Percentiles rank a stretch among this genome's conserved stretches.
These are phyloP conservation scores for Pithecia hirsuta DNA, from an alignment of 2,797 vertebrate genomes.

Conservation along the genomic window DNA sequence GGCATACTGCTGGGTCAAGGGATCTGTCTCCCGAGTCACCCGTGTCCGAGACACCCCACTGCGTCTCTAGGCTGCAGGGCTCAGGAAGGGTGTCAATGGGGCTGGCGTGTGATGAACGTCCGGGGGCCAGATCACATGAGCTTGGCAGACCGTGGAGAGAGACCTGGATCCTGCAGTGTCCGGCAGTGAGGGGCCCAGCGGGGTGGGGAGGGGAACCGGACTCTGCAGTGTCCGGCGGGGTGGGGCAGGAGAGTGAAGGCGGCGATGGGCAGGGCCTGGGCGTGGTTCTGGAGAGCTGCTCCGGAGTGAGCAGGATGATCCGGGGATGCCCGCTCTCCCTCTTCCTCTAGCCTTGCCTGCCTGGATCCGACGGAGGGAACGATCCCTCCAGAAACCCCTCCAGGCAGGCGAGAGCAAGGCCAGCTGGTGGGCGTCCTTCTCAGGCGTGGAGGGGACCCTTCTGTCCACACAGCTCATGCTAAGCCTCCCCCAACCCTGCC, in stretches of 20 bases:
- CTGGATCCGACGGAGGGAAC: accelerated
- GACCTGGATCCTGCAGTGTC: too few species aligned
- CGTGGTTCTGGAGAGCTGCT: background rate
- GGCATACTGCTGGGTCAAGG: background rate
- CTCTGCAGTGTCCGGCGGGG: too few species aligned
- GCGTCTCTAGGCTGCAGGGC: background rate
- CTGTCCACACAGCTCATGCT: background rate
- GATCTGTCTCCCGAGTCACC: background rate
- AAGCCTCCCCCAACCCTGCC: background rate
- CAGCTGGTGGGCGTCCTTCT: background rate
- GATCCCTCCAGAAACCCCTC: background rate
- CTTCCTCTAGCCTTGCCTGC: background rate
- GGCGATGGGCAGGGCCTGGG: accelerated
- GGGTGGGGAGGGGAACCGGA: background rate
- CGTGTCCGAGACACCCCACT: background rate
- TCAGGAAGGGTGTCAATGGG: background rate
- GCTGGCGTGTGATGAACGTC: background rate
- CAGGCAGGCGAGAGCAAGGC: background rate
- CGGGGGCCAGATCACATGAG: accelerated
- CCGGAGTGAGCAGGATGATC: background rate
- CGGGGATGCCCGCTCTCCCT: background rate
- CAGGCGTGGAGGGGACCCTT: too few species aligned
- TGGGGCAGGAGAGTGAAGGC: background rate
- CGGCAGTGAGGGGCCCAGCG: background rate
- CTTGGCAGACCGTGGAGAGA: background rate